These are phyloP conservation scores for Drosophila murphyi DNA, from an alignment of 1,140 invertebrate genomes.

Conservation along the genomic window DNA sequence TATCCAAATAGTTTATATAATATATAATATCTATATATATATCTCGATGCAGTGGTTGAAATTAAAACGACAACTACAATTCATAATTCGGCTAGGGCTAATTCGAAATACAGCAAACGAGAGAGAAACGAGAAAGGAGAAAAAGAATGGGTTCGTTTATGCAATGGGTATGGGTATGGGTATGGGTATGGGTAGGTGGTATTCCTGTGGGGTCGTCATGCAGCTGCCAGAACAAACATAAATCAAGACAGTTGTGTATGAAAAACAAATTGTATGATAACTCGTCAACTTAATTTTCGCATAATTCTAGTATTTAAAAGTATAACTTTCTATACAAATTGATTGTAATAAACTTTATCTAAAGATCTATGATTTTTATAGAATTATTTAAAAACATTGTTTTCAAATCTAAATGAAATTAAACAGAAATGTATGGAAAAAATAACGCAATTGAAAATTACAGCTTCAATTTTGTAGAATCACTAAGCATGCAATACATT, in stretches of 20 bases:
- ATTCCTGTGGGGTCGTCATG: conserved; percentile 1
- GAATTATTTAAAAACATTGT: too few species aligned
- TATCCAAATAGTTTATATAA: neutral
- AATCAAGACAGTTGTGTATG: neutral
- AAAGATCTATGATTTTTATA: too few species aligned
- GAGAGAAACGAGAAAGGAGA: conserved; percentile 6
- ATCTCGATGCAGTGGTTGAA: neutral
- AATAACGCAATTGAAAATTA: too few species aligned
- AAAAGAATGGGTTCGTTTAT: conserved; percentile 16
- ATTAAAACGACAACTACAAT: conserved; percentile 16
- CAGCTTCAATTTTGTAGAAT: too few species aligned
- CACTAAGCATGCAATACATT: too few species aligned
- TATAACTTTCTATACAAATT: neutral
- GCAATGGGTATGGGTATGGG: conserved; percentile 8
- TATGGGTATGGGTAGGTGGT: neutral
- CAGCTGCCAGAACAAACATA: conserved; percentile 5
- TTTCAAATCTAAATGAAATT: too few species aligned
- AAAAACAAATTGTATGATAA: neutral
- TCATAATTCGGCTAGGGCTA: conserved; percentile 17
- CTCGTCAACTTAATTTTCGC: neutral
- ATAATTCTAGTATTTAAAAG: neutral
- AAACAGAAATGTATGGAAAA: too few species aligned
- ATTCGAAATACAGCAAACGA: conserved; percentile 13
- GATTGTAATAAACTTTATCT: too few species aligned
- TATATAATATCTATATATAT: neutral